Evolutionary conservation across 2,797 vertebrate species (phyloP), one percentile per base, ranked within the genome.

Genomic region (Coilia nasus): DNA sequence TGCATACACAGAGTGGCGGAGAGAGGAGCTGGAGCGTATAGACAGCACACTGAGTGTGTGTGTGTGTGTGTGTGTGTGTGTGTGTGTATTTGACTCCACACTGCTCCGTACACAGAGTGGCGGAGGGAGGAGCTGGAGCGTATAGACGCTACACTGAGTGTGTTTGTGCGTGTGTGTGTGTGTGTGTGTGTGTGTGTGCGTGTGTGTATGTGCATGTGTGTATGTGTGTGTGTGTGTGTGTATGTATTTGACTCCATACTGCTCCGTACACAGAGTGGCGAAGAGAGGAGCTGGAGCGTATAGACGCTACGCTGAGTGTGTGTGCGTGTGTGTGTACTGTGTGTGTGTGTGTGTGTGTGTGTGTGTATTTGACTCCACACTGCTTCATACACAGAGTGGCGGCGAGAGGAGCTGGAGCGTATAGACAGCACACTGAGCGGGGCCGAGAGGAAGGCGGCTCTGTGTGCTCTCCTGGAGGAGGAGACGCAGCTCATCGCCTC

Each of bases 391-490:
- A 14, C 31, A 99, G 98, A 94, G 60, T 99, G 98, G 98, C 91
- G 92, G 84, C 83, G 85, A 46, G 96, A 98, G 86, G 95, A 98
- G 92, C 86, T 93, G 54, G 88, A 92, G 71, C 62, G 0, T 25
- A 97, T 99, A 89, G 94, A 96, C 89, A 89, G 86, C 0, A 89
- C 86, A 67, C 89, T 96, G 59, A 90, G 81, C 64, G 97, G 97
- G 85, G 95, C 95, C 0, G 95, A 97, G 92, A 96, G 96, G 91
- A 99, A 97, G 89, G 96, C 95, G 0, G 96, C 96, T 0, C 93
- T 99, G 54, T 97, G 95, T 86, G 90, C 87, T 15, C 95, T 99
- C 82, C 89, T 98, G 90, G 96, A 99, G 50, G 91, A 97, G 91
- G 97, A 99, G 91, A 92, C 92, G 0, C 88, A 97, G 86, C 88